phyloP scores from a whole-genome alignment of 2,797 vertebrate genomes.

The Chaetodon trifasciatus region DNA sequence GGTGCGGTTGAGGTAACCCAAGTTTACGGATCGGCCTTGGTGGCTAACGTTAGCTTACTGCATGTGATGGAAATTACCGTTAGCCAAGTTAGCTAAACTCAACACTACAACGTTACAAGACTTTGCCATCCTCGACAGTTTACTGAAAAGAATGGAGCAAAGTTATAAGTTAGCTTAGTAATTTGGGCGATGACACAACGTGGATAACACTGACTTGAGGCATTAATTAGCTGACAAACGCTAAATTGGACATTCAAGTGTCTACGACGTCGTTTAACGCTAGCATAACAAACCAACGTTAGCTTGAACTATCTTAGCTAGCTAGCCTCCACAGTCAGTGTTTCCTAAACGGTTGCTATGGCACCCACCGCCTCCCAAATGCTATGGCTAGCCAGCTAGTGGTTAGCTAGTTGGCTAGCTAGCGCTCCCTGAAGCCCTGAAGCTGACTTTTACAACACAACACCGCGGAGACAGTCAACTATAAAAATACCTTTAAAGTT shows the following conservation, averaged over 20 bases:
- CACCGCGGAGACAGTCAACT: not conserved
- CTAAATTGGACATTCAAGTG: constrained; percentile 21
- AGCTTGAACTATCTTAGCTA: constrained; percentile 53
- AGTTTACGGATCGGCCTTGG: constrained; percentile 70
- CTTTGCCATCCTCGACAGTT: constrained; percentile 21
- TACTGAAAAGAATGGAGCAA: constrained; percentile 14
- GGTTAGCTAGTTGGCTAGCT: constrained; percentile 26
- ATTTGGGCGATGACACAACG: not conserved
- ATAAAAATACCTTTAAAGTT: not conserved
- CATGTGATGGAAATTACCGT: constrained; percentile 63
- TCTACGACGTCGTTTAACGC: constrained; percentile 45
- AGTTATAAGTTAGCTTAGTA: constrained; percentile 4
- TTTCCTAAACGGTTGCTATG: constrained; percentile 90
- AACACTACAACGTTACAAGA: constrained; percentile 34
- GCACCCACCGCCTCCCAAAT: constrained; percentile 84
- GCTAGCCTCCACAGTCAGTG: constrained; percentile 71
- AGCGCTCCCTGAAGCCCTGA: not conserved
- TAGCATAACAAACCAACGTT: constrained; percentile 73
- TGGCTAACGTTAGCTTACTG: constrained; percentile 72
- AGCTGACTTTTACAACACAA: constrained; percentile 9
- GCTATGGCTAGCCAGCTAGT: constrained; percentile 66
- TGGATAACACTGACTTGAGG: constrained; percentile 3
- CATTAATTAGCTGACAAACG: not conserved
- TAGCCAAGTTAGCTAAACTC: constrained; percentile 70
- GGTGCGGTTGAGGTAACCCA: constrained; percentile 21